These are phyloP conservation scores for Harpagifer antarcticus DNA, from an alignment of 2,797 vertebrate species.

Conservation along the genomic window DNA sequence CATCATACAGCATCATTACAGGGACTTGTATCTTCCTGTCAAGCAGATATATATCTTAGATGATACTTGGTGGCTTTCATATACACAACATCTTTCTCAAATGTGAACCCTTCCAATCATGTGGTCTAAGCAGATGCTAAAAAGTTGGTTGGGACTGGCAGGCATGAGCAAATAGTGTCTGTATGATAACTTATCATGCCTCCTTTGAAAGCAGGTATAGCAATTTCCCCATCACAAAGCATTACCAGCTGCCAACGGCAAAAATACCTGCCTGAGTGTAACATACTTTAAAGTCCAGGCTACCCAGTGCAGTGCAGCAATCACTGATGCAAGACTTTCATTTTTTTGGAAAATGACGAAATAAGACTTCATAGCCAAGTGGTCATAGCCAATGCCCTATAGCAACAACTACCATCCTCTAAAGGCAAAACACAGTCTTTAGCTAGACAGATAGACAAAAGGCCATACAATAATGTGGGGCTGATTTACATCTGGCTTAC, in stretches of 20 bases:
- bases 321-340: conserved; percentile 35
- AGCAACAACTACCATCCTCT: no score
- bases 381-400: no score
- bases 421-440: no score
- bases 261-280: conserved; percentile 30
- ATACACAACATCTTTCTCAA: background rate
- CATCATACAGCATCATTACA: no score
- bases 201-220: conserved; percentile 28
- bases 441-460: background rate
- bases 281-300: conserved; percentile 36
- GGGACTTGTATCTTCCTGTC: background rate
- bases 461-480: background rate
- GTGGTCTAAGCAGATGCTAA: background rate
- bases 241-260: conserved; percentile 44
- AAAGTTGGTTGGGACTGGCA: background rate
- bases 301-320: conserved; percentile 1
- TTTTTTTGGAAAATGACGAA: conserved; percentile 24
- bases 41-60: background rate
- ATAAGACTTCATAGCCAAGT: background rate
- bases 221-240: conserved; percentile 60
- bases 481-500: conserved; percentile 32
- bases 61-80: background rate
- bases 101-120: background rate
- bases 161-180: background rate
- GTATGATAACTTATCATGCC: conserved; percentile 43